phyloP scores from a whole-genome alignment of 2,888 invertebrate species.

The Parapristionchus giblindavisi region DNA sequence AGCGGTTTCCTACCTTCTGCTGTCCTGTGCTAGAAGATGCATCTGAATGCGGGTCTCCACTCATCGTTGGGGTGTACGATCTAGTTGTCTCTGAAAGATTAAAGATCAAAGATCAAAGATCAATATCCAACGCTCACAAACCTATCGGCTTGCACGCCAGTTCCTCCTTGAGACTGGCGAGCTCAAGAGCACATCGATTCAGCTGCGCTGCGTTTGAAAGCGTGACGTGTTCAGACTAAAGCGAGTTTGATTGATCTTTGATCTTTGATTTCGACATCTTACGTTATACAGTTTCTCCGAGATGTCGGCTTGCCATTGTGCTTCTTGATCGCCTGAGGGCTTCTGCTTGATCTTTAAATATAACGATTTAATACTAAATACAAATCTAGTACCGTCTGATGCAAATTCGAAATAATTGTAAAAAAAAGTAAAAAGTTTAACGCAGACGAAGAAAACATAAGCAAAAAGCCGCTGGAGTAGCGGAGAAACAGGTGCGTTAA shows the following conservation, averaged over 20 bases:
- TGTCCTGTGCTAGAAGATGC: conserved; percentile 51
- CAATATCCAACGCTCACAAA: conserved; percentile 18
- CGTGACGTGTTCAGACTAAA: conserved; percentile 20
- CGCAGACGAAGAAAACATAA: background rate
- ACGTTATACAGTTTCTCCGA: conserved; percentile 51
- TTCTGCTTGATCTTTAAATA: conserved; percentile 59
- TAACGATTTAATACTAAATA: background rate
- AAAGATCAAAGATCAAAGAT: background rate
- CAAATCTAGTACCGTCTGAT: no score
- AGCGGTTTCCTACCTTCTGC: no score
- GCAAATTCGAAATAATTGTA: background rate
- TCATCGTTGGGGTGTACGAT: conserved; percentile 68
- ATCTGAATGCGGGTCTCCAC: conserved; percentile 64
- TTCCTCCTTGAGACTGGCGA: conserved; percentile 63
- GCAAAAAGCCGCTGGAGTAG: background rate
- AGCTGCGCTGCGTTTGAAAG: conserved; percentile 27
- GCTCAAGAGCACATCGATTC: conserved; percentile 51
- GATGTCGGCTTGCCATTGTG: conserved; percentile 62
- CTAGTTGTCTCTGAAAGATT: conserved; percentile 55
- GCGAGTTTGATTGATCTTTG: background rate
- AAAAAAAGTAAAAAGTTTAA: background rate
- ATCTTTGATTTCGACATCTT: background rate
- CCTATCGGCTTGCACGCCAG: conserved; percentile 61
- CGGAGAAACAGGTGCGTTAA: no score
- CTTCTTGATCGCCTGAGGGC: conserved; percentile 60